Percentiles rank a stretch among this genome's conserved stretches.
phyloP scores from a whole-genome alignment of 2,113 vertebrate genomes.

The Solea senegalensis region DNA sequence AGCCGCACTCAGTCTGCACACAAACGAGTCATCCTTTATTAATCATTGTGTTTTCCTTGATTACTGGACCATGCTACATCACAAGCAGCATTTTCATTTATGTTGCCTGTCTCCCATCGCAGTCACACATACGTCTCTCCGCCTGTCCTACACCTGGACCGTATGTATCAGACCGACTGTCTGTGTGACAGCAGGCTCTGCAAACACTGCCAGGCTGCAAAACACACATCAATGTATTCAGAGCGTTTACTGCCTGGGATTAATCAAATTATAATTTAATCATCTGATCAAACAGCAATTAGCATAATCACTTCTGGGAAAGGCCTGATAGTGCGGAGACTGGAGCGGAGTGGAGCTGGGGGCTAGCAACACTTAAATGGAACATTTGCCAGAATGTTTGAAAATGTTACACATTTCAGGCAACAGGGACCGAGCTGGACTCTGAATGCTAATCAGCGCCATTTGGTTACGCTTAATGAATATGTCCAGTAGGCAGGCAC shows the following conservation, averaged over 20 bases:
- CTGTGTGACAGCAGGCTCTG: constrained; percentile 45
- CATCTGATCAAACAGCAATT: constrained; percentile 97
- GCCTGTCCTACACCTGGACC: constrained; percentile 20
- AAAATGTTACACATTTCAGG: constrained; percentile 75
- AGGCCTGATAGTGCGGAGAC: constrained; percentile 83
- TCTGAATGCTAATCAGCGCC: constrained; percentile 62
- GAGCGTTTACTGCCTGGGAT: constrained; percentile 87
- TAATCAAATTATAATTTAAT: constrained; percentile 96
- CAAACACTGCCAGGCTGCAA: constrained; percentile 80
- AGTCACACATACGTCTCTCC: constrained; percentile 19
- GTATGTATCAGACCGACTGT: constrained; percentile 23
- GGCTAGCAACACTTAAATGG: constrained; percentile 81
- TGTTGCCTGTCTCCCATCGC: constrained; percentile 8
- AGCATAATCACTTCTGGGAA: constrained; percentile 92
- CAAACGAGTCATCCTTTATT: constrained; percentile 47
- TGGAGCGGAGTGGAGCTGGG: constrained; percentile 81
- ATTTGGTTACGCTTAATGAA: constrained; percentile 52
- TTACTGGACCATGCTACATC: constrained; percentile 34
- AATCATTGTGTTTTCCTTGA: constrained; percentile 62
- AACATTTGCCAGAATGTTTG: constrained; percentile 76
- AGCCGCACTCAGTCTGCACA: constrained; percentile 63
- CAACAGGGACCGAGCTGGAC: constrained; percentile 46
- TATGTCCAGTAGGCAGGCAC: constrained; percentile 33
- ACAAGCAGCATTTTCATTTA: constrained; percentile 21
- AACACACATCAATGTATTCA: constrained; percentile 85